Conservation (phyloP, 2,888 invertebrate species). For the Erynnis tages region DNA sequence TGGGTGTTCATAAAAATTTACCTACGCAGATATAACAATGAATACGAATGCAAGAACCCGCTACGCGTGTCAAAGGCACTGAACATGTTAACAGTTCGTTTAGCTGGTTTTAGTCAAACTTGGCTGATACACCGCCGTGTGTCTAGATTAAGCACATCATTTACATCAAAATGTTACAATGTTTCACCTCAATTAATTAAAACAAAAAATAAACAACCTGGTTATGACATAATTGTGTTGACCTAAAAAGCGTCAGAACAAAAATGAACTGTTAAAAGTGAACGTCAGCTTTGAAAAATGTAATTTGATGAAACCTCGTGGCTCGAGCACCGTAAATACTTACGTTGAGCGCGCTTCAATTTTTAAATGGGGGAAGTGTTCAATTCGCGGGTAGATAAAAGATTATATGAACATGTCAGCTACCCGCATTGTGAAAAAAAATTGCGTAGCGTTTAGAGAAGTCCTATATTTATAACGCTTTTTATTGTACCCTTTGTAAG, state of each 20-base stretch:
- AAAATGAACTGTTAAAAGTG: slow-evolving; percentile 24
- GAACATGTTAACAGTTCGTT: too few relatives aligned
- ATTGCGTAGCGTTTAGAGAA: too few relatives aligned
- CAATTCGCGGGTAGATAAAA: slow-evolving; percentile 9
- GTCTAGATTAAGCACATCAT: background rate
- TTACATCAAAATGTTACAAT: background rate
- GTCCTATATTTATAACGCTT: too few relatives aligned
- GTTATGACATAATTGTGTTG: slow-evolving; percentile 25
- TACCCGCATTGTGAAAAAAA: background rate
- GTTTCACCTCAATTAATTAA: slow-evolving; percentile 18
- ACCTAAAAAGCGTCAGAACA: slow-evolving; percentile 23
- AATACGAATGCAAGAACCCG: too few relatives aligned
- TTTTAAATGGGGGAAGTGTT: slow-evolving; percentile 18
- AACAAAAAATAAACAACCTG: slow-evolving; percentile 20
- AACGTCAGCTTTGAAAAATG: slow-evolving; percentile 27
- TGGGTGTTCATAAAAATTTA: too few relatives aligned
- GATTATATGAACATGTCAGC: background rate
- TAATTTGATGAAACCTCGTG: slow-evolving; percentile 25
- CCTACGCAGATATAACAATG: too few relatives aligned
- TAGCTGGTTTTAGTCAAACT: too few relatives aligned
- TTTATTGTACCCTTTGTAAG: too few relatives aligned
- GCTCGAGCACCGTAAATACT: slow-evolving; percentile 24
- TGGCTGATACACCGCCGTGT: too few relatives aligned
- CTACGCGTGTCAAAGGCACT: too few relatives aligned
- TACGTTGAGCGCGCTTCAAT: slow-evolving; percentile 27